phyloP scores from a whole-genome alignment of 2,888 invertebrate genomes.

The Mantis religiosa region DNA sequence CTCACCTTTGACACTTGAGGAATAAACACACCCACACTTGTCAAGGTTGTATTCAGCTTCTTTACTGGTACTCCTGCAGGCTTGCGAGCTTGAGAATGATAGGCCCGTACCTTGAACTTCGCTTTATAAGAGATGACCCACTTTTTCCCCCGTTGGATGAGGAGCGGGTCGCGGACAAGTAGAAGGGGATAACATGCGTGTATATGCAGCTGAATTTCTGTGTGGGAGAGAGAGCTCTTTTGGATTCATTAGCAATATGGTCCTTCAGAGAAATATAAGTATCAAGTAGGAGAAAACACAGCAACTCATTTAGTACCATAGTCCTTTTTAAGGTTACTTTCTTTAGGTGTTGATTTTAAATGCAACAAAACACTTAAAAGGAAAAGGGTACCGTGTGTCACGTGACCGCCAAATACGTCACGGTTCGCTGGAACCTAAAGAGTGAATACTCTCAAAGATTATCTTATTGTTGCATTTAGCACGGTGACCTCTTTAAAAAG shows the following conservation, averaged over 20 bases:
- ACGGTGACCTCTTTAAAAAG: not conserved
- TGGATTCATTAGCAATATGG: not conserved
- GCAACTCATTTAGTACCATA: not conserved
- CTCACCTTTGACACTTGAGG: not conserved
- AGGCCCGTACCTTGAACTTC: conserved; percentile 68
- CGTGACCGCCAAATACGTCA: not conserved
- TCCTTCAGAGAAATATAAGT: not conserved
- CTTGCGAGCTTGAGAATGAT: not conserved
- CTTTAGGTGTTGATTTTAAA: not conserved
- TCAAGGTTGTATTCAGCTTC: not conserved
- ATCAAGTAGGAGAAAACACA: not conserved
- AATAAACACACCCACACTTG: not conserved
- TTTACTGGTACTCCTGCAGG: not conserved
- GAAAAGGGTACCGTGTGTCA: not conserved
- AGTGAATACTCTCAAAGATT: not conserved
- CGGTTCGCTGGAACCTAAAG: not conserved
- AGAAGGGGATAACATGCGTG: not conserved
- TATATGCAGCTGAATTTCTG: not conserved
- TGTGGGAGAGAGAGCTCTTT: not conserved
- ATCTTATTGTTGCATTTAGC: not conserved
- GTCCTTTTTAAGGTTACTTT: not conserved
- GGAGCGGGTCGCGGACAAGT: not conserved
- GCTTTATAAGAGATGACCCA: conserved; percentile 79
- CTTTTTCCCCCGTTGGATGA: conserved; percentile 43
- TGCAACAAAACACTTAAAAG: not conserved